phyloP scores from a whole-genome alignment of 2,888 invertebrate genomes.

The Hybos culiciformis region DNA sequence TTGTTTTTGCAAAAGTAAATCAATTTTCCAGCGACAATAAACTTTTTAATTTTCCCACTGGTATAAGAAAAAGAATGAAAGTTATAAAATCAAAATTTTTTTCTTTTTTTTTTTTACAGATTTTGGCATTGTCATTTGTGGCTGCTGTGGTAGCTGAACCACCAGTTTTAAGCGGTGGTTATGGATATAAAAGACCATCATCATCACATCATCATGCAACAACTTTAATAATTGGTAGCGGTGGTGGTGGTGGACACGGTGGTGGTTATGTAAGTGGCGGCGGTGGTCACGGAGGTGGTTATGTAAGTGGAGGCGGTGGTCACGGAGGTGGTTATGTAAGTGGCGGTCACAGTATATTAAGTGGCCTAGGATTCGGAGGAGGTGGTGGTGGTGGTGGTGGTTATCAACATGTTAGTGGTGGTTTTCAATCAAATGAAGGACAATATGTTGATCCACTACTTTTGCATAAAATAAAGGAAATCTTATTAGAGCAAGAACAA shows the following conservation, averaged over 20 bases:
- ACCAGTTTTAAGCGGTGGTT: slow-evolving; percentile 39
- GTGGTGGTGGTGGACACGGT: slow-evolving; percentile 7
- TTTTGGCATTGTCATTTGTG: slow-evolving; percentile 58
- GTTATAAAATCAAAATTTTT: not conserved
- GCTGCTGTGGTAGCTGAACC: slow-evolving; percentile 53
- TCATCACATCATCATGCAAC: not conserved
- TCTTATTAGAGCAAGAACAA: slow-evolving; percentile 60
- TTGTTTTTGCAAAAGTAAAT: not conserved
- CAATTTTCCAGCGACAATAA: not conserved
- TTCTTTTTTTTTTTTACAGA: too few species aligned
- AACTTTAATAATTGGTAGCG: slow-evolving; percentile 4
- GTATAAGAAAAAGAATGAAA: too few species aligned
- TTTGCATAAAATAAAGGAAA: slow-evolving; percentile 63
- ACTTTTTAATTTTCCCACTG: too few species aligned
- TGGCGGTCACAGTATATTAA: slow-evolving; percentile 1
- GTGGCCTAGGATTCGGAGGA: slow-evolving; percentile 1
- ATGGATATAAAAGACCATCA: slow-evolving; percentile 47
- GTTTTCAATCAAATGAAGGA: slow-evolving; percentile 53
- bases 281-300: slow-evolving; percentile 6
- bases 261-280: slow-evolving; percentile 7
- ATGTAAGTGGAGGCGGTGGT: slow-evolving; percentile 6
- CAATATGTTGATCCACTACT: slow-evolving; percentile 58
- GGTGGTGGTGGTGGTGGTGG: not conserved
- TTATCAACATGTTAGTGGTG: not conserved
- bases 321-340: slow-evolving; percentile 1